These are phyloP conservation scores for Cygnus atratus DNA, from an alignment of 2,113 vertebrate species.

Conservation along the genomic window DNA sequence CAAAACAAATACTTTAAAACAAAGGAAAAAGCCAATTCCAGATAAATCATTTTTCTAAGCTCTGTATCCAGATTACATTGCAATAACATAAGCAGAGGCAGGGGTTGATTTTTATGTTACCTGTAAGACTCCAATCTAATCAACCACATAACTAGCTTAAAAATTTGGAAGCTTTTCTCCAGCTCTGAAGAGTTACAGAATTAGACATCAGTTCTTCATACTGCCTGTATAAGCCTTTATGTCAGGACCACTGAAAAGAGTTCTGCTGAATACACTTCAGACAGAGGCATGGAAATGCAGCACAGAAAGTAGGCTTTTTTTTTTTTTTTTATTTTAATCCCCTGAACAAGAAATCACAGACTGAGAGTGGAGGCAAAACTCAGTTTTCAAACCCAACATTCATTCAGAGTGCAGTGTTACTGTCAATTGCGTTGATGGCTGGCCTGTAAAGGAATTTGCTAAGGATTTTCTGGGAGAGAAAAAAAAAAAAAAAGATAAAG, in stretches of 20 bases:
- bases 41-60: neutral
- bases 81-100: neutral
- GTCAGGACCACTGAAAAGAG: neutral
- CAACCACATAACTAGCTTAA: neutral
- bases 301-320: neutral
- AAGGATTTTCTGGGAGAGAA: neutral
- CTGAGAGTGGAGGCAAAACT: neutral
- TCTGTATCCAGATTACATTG: neutral
- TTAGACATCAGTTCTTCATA: neutral
- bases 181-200: neutral
- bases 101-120: neutral
- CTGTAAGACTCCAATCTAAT: neutral
- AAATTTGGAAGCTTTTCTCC: neutral
- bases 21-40: neutral
- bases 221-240: neutral
- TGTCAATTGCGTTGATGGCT: neutral
- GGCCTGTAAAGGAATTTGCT: neutral
- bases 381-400: neutral
- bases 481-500: neutral
- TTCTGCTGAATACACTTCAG: constrained; percentile 1
- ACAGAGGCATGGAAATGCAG: neutral
- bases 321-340: neutral
- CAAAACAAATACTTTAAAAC: constrained; percentile 3
- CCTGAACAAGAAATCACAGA: neutral
- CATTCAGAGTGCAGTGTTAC: neutral